Conservation (phyloP, 2,888 invertebrate species). For the Eupithecia subfuscata region DNA sequence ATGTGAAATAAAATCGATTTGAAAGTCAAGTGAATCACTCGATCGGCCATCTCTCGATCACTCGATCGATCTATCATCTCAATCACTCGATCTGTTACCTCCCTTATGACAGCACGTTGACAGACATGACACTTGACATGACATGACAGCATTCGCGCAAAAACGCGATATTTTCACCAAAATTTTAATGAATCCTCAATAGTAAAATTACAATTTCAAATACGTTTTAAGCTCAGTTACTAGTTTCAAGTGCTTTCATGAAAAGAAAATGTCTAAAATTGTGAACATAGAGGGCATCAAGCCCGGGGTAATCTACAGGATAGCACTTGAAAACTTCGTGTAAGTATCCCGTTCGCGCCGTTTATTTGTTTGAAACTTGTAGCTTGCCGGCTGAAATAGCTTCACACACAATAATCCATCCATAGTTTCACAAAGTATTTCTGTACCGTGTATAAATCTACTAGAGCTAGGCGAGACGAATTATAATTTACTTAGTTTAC, state of each 20-base stretch:
- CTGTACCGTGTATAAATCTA: neutral
- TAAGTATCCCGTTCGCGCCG: constrained; percentile 59
- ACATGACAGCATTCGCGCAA: no score
- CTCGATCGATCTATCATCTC: no score
- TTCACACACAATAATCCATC: neutral
- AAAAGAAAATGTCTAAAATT: constrained; percentile 64
- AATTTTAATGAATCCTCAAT: neutral
- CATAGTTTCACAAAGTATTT: neutral
- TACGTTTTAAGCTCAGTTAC: neutral
- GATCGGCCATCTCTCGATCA: no score
- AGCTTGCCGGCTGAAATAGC: neutral
- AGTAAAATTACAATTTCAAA: neutral
- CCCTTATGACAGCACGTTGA: no score
- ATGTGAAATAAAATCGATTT: no score
- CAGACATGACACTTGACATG: no score
- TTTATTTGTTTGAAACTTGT: constrained; percentile 21
- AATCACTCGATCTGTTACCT: no score
- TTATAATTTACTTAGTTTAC: neutral
- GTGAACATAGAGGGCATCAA: constrained; percentile 58
- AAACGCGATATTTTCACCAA: neutral
- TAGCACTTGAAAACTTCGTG: constrained; percentile 84
- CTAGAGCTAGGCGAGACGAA: neutral
- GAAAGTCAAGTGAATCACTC: no score
- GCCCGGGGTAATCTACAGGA: constrained; percentile 82
- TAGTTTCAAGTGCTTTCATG: neutral